These are phyloP conservation scores for Tadarida brasiliensis DNA, from an alignment of 2,797 vertebrate species.

Conservation along the genomic window DNA sequence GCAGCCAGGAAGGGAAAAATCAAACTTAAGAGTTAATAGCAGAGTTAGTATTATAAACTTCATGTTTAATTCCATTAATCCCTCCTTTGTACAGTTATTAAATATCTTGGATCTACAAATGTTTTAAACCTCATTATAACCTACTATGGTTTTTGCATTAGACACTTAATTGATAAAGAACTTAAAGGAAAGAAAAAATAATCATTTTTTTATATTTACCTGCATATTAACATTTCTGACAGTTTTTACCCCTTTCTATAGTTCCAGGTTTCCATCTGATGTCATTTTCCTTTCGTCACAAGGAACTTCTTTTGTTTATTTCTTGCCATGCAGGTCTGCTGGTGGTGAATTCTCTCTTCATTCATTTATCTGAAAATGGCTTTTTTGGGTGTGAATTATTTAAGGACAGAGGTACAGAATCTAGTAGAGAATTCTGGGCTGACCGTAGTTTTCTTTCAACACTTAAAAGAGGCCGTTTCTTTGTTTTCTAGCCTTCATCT, in stretches of 20 bases:
- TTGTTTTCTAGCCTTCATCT: not conserved
- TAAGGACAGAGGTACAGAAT: conserved; percentile 1
- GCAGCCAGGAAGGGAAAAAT: not conserved
- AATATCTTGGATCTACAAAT: not conserved
- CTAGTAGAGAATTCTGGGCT: not conserved
- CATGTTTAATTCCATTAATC: not conserved
- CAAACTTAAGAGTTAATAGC: not conserved
- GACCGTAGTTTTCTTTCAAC: conserved; percentile 38
- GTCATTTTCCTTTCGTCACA: not conserved
- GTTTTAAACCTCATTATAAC: not conserved
- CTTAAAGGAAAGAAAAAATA: not conserved
- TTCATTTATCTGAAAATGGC: conserved; percentile 21
- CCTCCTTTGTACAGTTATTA: not conserved
- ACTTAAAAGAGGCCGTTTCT: not conserved
- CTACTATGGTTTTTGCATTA: not conserved
- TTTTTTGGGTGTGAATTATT: not conserved
- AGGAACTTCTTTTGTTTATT: not conserved
- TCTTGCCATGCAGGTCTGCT: not conserved
- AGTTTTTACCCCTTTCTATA: not conserved
- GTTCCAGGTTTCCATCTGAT: not conserved
- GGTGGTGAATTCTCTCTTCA: not conserved
- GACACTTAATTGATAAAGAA: conserved; percentile 3
- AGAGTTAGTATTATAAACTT: not conserved
- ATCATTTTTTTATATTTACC: not conserved
- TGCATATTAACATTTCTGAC: not conserved